These are phyloP conservation scores for Seladonia tumulorum DNA, from an alignment of 2,888 invertebrate species.

Conservation along the genomic window DNA sequence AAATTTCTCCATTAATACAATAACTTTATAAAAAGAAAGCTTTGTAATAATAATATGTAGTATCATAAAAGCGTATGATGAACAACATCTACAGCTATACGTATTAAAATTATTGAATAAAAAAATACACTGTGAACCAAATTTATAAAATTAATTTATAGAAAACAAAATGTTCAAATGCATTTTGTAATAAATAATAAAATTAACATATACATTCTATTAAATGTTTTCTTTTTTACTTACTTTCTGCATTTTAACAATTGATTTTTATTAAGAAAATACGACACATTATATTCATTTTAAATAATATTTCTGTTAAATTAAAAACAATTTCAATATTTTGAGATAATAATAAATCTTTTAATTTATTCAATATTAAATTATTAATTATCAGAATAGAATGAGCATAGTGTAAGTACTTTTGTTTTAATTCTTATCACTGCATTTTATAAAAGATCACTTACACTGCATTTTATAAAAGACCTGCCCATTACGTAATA, in stretches of 20 bases:
- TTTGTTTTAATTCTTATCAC: constrained; percentile 17
- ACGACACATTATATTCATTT: constrained; percentile 17
- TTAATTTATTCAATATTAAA: neutral
- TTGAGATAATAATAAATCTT: neutral
- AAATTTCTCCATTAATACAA: neutral
- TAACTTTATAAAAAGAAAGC: neutral
- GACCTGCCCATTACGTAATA: constrained; percentile 20
- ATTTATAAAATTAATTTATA: neutral
- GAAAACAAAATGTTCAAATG: neutral
- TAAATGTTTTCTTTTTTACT: constrained; percentile 23
- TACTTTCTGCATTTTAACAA: constrained; percentile 4
- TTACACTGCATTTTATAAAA: constrained; percentile 21
- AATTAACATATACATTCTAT: neutral
- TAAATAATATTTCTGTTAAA: constrained; percentile 18
- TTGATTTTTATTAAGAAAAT: constrained; percentile 11
- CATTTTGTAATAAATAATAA: neutral
- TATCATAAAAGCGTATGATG: neutral
- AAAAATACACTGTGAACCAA: neutral
- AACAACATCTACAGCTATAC: neutral
- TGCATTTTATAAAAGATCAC: constrained; percentile 18
- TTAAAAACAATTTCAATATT: constrained; percentile 14
- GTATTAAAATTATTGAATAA: neutral
- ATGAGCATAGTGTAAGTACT: constrained; percentile 10
- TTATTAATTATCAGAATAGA: neutral
- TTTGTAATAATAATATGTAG: constrained; percentile 1